A percentile compares a stretch with the other conserved stretches of the same genome.
Evolutionary conservation across 2,113 vertebrate genomes (phyloP).

Genomic region (Actenoides lindsayi): DNA sequence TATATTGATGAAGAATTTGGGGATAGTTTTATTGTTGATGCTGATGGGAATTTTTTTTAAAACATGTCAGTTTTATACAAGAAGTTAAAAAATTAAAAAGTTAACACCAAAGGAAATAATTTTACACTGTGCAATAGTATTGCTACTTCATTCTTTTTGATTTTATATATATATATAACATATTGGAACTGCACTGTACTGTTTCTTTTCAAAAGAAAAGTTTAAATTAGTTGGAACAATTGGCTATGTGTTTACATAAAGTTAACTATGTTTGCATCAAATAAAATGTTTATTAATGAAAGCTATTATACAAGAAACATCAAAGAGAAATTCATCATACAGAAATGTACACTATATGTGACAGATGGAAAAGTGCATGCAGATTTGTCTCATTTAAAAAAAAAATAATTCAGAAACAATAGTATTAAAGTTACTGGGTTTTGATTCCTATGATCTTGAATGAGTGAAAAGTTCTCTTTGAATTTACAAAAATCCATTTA

Average conservation of each 20-base stretch:
- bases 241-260: conserved; percentile 75
- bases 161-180: conserved; percentile 40
- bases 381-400: conserved; percentile 69
- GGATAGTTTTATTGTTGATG: conserved; percentile 41
- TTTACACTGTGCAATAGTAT: conserved; percentile 55
- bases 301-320: conserved; percentile 85
- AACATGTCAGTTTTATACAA: conserved; percentile 23
- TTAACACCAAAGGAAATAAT: conserved; percentile 51
- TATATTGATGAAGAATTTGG: background rate
- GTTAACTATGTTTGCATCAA: conserved; percentile 81
- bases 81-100: conserved; percentile 43
- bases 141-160: conserved; percentile 38
- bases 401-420: conserved; percentile 70
- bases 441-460: conserved; percentile 74
- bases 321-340: conserved; percentile 81
- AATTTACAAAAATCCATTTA: conserved; percentile 89
- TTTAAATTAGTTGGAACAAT: conserved; percentile 68
- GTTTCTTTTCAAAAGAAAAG: conserved; percentile 53
- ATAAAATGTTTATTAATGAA: conserved; percentile 86
- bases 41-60: background rate
- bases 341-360: conserved; percentile 79
- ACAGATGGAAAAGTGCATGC: conserved; percentile 81
- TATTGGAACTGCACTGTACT: conserved; percentile 50
- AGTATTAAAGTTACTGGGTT: conserved; percentile 70
- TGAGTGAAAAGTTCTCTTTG: conserved; percentile 80